Base-by-base conservation (phyloP, 35 echinoderm and acorn worm species). In the Patiria miniata region DNA sequence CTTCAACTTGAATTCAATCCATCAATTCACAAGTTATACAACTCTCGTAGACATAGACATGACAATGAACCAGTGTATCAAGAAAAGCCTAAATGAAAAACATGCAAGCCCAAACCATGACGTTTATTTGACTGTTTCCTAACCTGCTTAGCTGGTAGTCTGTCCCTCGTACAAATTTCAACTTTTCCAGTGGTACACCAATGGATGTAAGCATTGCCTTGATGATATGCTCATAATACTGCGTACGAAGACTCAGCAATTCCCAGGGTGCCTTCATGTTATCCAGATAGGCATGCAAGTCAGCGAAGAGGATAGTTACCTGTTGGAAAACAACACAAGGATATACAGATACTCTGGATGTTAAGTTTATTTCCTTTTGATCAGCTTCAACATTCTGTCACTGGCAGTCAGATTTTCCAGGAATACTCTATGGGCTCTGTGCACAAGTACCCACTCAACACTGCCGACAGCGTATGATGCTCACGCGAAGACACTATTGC, bases 221-320 rank as follows among this genome's bases (percentile, higher is more conserved):
- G 78, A 99, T 99, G 59, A 99, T 36, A 51, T 82, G 68, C 42
- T 99, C 92, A 61, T 99, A 99, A 78, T 99, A 99, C 29, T 94
- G 37, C 2, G 83, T 85, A 36, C 96, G 85, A 7, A 92, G 87
- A 0, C 56, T 83, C 18, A 99, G 92, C 12, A 99, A 87, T 2
- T 92, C 86, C 96, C 96, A 99, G 18, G 96, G 96, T 8, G 96
- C 96, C 81, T 99, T 99, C 92, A 99, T 92, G 86, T 99, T 99
- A 38, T 99, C 96, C 26, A 99, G 92, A 83, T 99, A 99, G 83
- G 85, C 96, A 88, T 99, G 96, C 36, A 99, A 89, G 68, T 99
- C 96, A 55, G 96, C 96, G 83, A 99, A 79, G 0, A 99, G 61
- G 21, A 99, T 90, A 7, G 96, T 99, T 34, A 99, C 96, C 96